A percentile compares a stretch with the other conserved stretches of the same genome.
phyloP scores from a whole-genome alignment of 2,113 vertebrate genomes.

The Andinoacara biseriatus region DNA sequence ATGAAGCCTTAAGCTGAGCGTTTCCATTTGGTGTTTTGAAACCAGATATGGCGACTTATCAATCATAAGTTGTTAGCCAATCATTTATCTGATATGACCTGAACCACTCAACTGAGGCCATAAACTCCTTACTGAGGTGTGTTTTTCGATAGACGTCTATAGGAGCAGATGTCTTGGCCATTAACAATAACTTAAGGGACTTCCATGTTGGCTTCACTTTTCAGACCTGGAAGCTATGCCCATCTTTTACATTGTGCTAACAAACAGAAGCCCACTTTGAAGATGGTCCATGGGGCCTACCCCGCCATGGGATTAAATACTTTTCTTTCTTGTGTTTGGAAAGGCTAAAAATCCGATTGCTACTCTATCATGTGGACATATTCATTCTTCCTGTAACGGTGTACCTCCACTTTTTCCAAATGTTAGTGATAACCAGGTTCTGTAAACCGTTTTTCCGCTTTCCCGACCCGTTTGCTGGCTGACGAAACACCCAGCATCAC shows the following conservation, averaged over 20 bases:
- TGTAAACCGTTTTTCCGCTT: conserved; percentile 32
- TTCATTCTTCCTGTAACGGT: not conserved
- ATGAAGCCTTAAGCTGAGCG: accelerated
- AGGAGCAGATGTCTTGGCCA: not conserved
- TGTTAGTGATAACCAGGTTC: conserved; percentile 14
- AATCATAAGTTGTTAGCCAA: not conserved
- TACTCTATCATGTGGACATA: not conserved
- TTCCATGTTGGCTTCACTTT: not conserved
- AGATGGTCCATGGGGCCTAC: not conserved
- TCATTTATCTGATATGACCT: not conserved
- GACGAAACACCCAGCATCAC: conserved; percentile 10
- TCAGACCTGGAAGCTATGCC: not conserved
- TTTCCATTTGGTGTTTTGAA: not conserved
- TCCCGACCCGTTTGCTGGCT: not conserved
- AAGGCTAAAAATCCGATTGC: not conserved
- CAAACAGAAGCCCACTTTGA: not conserved
- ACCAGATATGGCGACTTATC: not conserved
- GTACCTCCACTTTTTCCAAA: not conserved
- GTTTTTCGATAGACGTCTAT: not conserved
- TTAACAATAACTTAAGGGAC: not conserved
- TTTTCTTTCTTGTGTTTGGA: not conserved
- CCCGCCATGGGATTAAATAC: not conserved
- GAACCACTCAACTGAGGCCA: not conserved
- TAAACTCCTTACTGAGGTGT: not conserved
- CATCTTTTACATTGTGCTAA: not conserved